These are phyloP conservation scores for Omphaloscelis lunosa DNA, from an alignment of 2,888 invertebrate species.

Conservation along the genomic window DNA sequence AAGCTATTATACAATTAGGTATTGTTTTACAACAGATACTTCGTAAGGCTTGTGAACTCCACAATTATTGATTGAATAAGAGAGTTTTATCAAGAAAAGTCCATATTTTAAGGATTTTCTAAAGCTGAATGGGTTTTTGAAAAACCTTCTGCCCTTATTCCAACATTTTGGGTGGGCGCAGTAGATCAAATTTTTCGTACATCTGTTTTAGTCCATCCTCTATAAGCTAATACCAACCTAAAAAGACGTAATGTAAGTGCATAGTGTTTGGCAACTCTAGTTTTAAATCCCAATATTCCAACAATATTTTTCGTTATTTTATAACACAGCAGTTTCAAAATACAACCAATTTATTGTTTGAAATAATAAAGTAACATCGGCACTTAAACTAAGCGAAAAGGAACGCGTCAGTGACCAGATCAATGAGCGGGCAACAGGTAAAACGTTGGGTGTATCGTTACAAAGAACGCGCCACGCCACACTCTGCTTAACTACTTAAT, in stretches of 20 bases:
- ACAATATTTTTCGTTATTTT: not conserved
- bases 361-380: slow-evolving; percentile 16
- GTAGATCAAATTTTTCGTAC: not conserved
- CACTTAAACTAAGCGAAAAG: slow-evolving; percentile 1
- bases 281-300: not conserved
- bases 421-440: slow-evolving; percentile 48
- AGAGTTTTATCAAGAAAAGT: too few species aligned
- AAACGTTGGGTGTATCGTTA: not conserved
- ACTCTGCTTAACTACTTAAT: slow-evolving; percentile 11
- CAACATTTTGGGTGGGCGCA: too few species aligned
- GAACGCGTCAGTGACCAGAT: slow-evolving; percentile 1
- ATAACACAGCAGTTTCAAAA: not conserved
- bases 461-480: slow-evolving; percentile 24
- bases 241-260: not conserved
- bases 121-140: not conserved
- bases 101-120: not conserved
- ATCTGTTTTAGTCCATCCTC: not conserved
- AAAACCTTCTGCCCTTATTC: not conserved
- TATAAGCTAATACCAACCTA: not conserved
- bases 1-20: not conserved
- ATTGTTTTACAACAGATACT: not conserved
- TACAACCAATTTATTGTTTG: not conserved
- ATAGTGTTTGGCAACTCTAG: too few species aligned
- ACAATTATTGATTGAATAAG: too few species aligned
- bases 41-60: not conserved